These are phyloP conservation scores for Mormyrops attenuatus DNA, from an alignment of 2,797 vertebrate genomes.

Conservation along the genomic window DNA sequence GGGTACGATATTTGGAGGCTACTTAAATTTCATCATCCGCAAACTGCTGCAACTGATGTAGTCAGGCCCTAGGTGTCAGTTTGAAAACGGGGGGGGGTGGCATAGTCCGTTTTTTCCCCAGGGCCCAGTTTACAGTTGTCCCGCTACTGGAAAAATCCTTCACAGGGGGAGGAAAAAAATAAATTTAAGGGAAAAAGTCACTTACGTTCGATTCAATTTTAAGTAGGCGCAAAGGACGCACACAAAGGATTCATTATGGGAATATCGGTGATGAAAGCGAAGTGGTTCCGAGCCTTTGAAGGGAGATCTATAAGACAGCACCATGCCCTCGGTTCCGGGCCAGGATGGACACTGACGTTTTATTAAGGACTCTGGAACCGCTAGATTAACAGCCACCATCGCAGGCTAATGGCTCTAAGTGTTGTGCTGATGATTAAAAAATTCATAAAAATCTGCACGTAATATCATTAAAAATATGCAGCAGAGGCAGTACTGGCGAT, in stretches of 20 bases:
- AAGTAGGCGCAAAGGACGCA: not conserved
- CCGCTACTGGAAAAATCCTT: not conserved
- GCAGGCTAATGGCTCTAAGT: not conserved
- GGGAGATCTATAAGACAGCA: slow-evolving; percentile 4
- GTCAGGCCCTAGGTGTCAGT: not conserved
- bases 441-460: not conserved
- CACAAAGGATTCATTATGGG: slow-evolving; percentile 12
- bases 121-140: not conserved
- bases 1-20: not conserved
- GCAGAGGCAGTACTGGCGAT: not conserved
- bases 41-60: not conserved
- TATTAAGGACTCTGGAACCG: slow-evolving; percentile 6
- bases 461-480: slow-evolving; percentile 5
- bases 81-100: not conserved
- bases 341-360: not conserved
- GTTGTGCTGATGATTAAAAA: not conserved
- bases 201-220: slow-evolving; percentile 8
- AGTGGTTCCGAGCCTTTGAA: slow-evolving; percentile 8
- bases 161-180: not conserved
- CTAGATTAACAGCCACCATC: not conserved
- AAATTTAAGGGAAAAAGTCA: not conserved
- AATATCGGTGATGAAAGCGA: slow-evolving; percentile 22
- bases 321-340: slow-evolving; percentile 5
- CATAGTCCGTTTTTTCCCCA: not conserved
- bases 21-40: not conserved